phyloP scores from a whole-genome alignment of 2,888 invertebrate species.

The Dexiosoma caninum region DNA sequence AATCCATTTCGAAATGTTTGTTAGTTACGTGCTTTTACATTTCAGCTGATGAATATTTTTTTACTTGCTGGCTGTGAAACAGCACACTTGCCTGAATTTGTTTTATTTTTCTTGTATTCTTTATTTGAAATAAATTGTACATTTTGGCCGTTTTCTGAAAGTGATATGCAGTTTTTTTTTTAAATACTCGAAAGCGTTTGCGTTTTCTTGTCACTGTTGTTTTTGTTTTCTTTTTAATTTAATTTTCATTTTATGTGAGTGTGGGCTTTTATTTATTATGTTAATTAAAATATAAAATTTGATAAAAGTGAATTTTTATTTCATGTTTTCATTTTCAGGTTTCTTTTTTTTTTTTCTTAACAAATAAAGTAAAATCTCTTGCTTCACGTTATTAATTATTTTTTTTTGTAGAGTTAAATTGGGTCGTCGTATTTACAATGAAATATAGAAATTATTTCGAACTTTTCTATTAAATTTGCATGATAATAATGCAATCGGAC shows the following conservation, averaged over 20 bases:
- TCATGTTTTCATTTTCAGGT: neutral
- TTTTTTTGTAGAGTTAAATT: neutral
- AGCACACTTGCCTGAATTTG: conserved; percentile 39
- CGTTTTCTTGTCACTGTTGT: conserved; percentile 28
- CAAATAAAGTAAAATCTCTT: neutral
- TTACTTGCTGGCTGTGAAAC: conserved; percentile 4
- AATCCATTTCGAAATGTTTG: no score
- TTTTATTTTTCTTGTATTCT: neutral
- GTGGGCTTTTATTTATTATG: neutral
- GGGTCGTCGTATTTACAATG: neutral
- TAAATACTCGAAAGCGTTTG: no score
- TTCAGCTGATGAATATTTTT: conserved; percentile 29
- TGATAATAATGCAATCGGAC: no score
- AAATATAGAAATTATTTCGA: neutral
- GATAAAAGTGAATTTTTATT: conserved; percentile 42
- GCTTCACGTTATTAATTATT: neutral
- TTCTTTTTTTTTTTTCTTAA: neutral
- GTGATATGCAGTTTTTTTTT: conserved; percentile 28
- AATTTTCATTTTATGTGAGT: neutral
- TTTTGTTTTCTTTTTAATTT: conserved; percentile 22
- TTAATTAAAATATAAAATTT: conserved; percentile 13
- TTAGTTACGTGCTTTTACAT: no score
- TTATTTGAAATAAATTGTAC: neutral
- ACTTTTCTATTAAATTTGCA: no score
- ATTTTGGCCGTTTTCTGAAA: conserved; percentile 6